phyloP scores from a whole-genome alignment of 2,113 vertebrate genomes.

The Ovibos moschatus region DNA sequence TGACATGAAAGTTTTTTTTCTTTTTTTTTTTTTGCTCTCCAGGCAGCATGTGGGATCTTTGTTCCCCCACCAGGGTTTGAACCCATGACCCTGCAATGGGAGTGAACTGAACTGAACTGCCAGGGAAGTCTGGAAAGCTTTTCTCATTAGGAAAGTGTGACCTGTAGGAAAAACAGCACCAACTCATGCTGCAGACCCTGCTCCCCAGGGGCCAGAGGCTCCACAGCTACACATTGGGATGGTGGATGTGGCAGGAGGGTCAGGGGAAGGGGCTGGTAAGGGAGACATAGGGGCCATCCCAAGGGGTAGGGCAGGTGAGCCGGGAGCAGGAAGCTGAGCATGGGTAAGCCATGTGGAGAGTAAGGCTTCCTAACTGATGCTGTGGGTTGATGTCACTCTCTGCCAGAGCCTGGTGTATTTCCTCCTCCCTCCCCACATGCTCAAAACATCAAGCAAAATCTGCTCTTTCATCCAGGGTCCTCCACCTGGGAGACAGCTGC shows the following conservation, averaged over 20 bases:
- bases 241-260: rapidly evolving
- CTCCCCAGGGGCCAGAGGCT: not conserved
- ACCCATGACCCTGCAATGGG: not conserved
- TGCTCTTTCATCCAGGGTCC: not conserved
- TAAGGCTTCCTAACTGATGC: not conserved
- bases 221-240: not conserved
- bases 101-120: not conserved
- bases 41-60: not conserved
- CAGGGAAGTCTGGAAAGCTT: not conserved
- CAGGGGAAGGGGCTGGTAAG: not conserved
- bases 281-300: no score
- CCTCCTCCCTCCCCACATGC: not conserved
- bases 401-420: no score
- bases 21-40: not conserved
- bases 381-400: not conserved
- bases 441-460: not conserved
- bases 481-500: not conserved
- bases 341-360: no score
- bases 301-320: not conserved
- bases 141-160: not conserved
- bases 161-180: not conserved
- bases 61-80: not conserved
- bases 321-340: not conserved
- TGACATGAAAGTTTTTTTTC: not conserved
- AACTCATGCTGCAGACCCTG: not conserved